phyloP scores from a whole-genome alignment of 1,140 invertebrate genomes.

The Penaeus vannamei region DNA sequence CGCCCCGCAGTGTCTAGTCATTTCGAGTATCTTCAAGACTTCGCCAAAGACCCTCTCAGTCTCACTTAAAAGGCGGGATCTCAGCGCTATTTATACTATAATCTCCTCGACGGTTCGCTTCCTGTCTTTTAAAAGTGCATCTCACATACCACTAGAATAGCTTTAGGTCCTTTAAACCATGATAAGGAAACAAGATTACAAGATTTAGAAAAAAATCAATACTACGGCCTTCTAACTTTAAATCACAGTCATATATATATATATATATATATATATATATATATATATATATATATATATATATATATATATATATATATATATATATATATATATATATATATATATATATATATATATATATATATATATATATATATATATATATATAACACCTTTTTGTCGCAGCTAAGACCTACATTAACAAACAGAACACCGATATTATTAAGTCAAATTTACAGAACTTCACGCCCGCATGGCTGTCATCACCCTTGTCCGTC shows the following conservation, averaged over 20 bases:
- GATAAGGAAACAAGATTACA: too few relatives aligned
- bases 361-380: background rate
- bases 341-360: background rate
- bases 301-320: slow-evolving; percentile 47
- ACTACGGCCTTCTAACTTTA: background rate
- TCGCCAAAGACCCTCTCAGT: too few relatives aligned
- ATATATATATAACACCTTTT: background rate
- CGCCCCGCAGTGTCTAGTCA: background rate
- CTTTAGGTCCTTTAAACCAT: background rate
- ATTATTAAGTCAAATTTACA: too few relatives aligned
- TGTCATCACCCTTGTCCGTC: too few relatives aligned
- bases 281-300: slow-evolving; percentile 44
- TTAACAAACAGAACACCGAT: too few relatives aligned
- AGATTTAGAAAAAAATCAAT: background rate
- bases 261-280: slow-evolving; percentile 30
- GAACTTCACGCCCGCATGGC: too few relatives aligned
- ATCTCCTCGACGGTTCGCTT: too few relatives aligned
- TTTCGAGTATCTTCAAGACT: background rate
- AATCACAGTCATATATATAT: slow-evolving; percentile 18
- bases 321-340: slow-evolving; percentile 31
- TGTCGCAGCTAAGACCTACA: slow-evolving; percentile 1
- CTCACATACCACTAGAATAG: too few relatives aligned
- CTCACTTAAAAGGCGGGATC: too few relatives aligned
- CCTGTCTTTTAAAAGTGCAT: too few relatives aligned
- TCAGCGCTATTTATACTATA: too few relatives aligned